These are phyloP conservation scores for Enchytraeus crypticus DNA, from an alignment of 2,888 invertebrate genomes.

Conservation along the genomic window DNA sequence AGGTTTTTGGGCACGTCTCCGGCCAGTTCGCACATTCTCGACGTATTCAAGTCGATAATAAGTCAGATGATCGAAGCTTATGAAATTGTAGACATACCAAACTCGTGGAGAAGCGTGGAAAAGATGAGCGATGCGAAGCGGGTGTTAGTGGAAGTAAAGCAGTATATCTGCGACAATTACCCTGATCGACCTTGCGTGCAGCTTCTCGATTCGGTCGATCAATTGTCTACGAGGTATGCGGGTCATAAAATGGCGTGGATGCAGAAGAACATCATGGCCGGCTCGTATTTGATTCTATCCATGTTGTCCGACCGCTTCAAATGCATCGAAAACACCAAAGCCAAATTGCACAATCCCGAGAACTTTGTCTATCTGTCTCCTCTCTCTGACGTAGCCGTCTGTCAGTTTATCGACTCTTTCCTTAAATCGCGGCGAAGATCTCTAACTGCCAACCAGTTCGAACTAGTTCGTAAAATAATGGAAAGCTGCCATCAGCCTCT, in stretches of 20 bases:
- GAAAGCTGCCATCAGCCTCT: conserved; percentile 20
- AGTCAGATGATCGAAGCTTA: conserved; percentile 24
- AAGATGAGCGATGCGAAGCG: conserved; percentile 14
- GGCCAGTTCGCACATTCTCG: conserved; percentile 28
- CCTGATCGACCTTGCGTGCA: conserved; percentile 14
- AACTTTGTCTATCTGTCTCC: conserved; percentile 16
- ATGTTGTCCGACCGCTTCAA: conserved; percentile 13
- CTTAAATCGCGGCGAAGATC: conserved; percentile 7
- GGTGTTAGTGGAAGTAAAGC: conserved; percentile 8
- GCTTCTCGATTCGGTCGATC: conserved; percentile 27
- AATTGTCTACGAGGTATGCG: conserved; percentile 17
- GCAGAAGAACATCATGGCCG: conserved; percentile 18
- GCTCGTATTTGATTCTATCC: conserved; percentile 22
- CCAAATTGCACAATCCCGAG: not conserved
- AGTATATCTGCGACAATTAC: not conserved
- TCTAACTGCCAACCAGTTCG: conserved; percentile 17
- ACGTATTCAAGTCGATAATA: conserved; percentile 25
- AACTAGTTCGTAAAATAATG: conserved; percentile 18
- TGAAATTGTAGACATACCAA: not conserved
- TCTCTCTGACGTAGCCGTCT: conserved; percentile 14
- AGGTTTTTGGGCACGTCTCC: conserved; percentile 34
- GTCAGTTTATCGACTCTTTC: conserved; percentile 17
- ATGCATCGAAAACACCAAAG: conserved; percentile 10
- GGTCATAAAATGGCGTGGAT: conserved; percentile 24
- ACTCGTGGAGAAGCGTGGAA: not conserved